Conservation (phyloP, 2,888 invertebrate genomes). For the Troilus luridus region DNA sequence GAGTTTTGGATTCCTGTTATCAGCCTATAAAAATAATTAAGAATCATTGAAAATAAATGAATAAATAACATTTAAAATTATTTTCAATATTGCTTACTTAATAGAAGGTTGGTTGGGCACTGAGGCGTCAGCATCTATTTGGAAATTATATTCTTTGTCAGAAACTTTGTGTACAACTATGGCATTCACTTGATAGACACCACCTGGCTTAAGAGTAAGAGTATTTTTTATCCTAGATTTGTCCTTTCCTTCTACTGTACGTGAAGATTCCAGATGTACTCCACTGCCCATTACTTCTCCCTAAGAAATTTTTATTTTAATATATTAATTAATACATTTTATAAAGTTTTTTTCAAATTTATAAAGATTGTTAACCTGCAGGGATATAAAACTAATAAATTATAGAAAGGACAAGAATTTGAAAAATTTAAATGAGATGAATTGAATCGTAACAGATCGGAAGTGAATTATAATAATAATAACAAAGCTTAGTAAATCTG, state of each 20-base stretch:
- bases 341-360: neutral
- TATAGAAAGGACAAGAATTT: neutral
- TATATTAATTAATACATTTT: neutral
- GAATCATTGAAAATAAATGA: neutral
- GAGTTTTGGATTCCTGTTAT: slow-evolving; percentile 60
- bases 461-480: too few species aligned
- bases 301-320: slow-evolving; percentile 62
- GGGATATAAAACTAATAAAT: neutral
- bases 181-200: slow-evolving; percentile 76
- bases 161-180: slow-evolving; percentile 73
- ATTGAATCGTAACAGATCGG: too few species aligned
- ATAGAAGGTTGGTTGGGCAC: slow-evolving; percentile 64
- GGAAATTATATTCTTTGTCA: slow-evolving; percentile 72
- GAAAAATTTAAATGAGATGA: too few species aligned
- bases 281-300: slow-evolving; percentile 71
- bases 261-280: slow-evolving; percentile 73
- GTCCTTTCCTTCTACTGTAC: slow-evolving; percentile 73
- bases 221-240: slow-evolving; percentile 77
- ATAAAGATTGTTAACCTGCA: neutral
- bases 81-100: slow-evolving; percentile 70
- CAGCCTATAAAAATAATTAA: slow-evolving; percentile 58
- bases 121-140: slow-evolving; percentile 63
- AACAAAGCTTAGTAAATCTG: too few species aligned
- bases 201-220: slow-evolving; percentile 74
- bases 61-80: neutral